Base-by-base conservation (phyloP, 23 tunicate species). In the Diplosoma virens region DNA sequence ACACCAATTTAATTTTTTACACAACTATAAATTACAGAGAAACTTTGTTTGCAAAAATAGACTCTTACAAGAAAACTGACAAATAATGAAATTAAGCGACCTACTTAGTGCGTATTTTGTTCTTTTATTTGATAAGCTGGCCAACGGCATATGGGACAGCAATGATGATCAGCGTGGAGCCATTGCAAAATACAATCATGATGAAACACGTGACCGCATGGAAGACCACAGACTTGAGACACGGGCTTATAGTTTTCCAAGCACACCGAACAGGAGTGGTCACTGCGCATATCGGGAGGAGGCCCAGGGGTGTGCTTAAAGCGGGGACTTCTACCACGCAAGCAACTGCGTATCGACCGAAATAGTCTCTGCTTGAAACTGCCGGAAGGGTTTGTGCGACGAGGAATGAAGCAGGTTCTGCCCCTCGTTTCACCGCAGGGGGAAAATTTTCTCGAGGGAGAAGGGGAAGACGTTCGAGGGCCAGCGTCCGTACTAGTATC, bases 61-160 rank as follows among this genome's bases (percentile, higher is more conserved):
- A n/a, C n/a, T n/a, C n/a, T n/a, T n/a, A n/a, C n/a, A n/a, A n/a
- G n/a, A n/a, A n/a, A n/a, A n/a, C n/a, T n/a, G n/a, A n/a, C n/a
- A n/a, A n/a, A n/a, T n/a, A n/a, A n/a, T n/a, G n/a, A n/a, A n/a
- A n/a, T n/a, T n/a, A n/a, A n/a, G n/a, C n/a, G n/a, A n/a, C n/a
- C n/a, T n/a, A n/a, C n/a, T n/a, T n/a, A n/a, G n/a, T n/a, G n/a
- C n/a, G n/a, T n/a, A n/a, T n/a, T n/a, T n/a, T n/a, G n/a, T n/a
- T n/a, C n/a, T n/a, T n/a, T n/a, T n/a, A n/a, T n/a, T n/a, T 82
- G 79, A 47, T 59, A 82, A 37, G 87, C 80, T 3, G 87, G 87
- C 87, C 87, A 82, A 4, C 87, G 59, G 33, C 87, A 82, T 5
- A 82, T 64, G 33, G 87, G 87, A 45, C 87, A 82, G 33, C 87